Base-by-base conservation (phyloP, 2,797 vertebrate species). In the Sebastes umbrosus region DNA sequence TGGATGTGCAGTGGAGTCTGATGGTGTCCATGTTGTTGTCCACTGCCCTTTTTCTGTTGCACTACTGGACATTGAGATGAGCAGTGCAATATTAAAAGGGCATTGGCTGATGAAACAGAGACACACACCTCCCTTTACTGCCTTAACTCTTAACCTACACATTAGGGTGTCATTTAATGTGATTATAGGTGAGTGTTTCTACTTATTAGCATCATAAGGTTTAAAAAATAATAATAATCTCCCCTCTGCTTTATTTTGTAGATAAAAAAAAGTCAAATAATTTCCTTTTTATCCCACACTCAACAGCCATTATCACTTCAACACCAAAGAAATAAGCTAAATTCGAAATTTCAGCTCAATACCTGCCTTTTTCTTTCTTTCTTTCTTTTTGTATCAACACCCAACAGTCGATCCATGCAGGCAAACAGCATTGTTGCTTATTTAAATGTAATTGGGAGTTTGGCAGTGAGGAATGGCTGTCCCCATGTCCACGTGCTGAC, bases 81-180 rank as follows among this genome's bases (percentile, higher is more conserved):
- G 98, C 98, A 99, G 98, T 99, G 98, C 98, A 99, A 99, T 99
- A 99, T 98, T 98, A 99, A 99, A 99, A 99, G 98, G 98, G 98
- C 98, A 98, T 99, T 96, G 96, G 98, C 97, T 97, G 96, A 95
- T 96, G 94, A 96, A 95, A 95, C 94, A 91, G 89, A 94, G 92
- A 94, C 92, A 88, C 94, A 82, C 90, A 87, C 90, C 87, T 89
- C 84, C 89, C 71, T 91, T 87, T 88, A 93, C 92, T 88, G 87
- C 84, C 90, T 80, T 87, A 77, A 92, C 86, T 84, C 83, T 87
- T 90, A 89, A 94, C 94, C 90, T 89, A 82, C 86, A 87, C 65
- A 75, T 54, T 7, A 58, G 29, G 52, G 18, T 34, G 52, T 65
- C 71, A 25, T 58, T 0, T 55, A 52, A 73, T 50, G n/a, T 76